These are phyloP conservation scores for Podabrus alpinus DNA, from an alignment of 2,888 invertebrate genomes.

Conservation along the genomic window DNA sequence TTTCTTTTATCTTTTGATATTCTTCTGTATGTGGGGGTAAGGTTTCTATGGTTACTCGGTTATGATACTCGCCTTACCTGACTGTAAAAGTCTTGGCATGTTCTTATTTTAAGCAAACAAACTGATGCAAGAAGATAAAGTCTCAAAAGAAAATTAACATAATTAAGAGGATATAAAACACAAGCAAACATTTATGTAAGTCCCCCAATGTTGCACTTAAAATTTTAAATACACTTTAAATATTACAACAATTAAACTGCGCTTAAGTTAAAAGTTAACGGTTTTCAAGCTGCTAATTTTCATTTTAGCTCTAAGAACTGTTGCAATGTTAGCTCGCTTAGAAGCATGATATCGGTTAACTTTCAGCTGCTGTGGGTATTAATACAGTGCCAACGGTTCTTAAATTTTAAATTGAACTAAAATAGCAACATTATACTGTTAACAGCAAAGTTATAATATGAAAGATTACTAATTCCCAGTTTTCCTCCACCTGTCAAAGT, in stretches of 20 bases:
- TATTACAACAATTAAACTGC: neutral
- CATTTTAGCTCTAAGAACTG: neutral
- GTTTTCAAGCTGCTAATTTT: neutral
- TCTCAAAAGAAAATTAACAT: constrained; percentile 43
- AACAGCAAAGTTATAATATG: neutral
- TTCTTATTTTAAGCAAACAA: constrained; percentile 34
- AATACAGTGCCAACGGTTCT: too few species aligned
- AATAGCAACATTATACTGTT: neutral
- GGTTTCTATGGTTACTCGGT: constrained; percentile 6
- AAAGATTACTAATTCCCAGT: neutral
- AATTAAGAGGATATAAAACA: constrained; percentile 42
- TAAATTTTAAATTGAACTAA: neutral
- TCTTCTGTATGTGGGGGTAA: constrained; percentile 1
- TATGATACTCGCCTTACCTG: constrained; percentile 6
- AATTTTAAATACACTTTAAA: neutral
- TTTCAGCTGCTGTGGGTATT: neutral
- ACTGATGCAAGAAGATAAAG: constrained; percentile 38
- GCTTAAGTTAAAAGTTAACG: neutral
- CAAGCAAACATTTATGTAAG: constrained; percentile 4
- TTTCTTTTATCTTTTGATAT: neutral
- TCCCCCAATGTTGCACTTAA: neutral
- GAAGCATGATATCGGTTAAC: neutral
- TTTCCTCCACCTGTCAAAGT: neutral
- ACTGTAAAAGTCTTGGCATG: constrained; percentile 16
- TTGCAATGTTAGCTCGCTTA: neutral